Evolutionary conservation across 2,888 invertebrate species (phyloP).

Genomic region (Candidula unifasciata): DNA sequence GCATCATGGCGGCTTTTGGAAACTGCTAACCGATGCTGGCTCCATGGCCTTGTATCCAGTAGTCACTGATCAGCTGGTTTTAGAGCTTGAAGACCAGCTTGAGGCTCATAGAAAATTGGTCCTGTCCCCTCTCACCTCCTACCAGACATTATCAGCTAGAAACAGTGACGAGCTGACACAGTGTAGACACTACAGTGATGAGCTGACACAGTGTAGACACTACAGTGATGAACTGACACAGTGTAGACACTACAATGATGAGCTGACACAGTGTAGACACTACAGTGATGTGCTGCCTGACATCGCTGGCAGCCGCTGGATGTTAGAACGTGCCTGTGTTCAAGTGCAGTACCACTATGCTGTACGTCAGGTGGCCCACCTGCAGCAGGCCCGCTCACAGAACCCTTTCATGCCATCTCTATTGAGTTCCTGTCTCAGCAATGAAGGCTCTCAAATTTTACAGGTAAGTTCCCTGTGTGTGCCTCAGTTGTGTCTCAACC

Average conservation of each 20-base stretch:
- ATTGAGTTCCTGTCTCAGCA: conserved; percentile 36
- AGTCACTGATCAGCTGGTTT: not conserved
- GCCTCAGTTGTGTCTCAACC: too few relatives aligned
- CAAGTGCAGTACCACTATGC: conserved; percentile 11
- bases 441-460: conserved; percentile 33
- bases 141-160: not conserved
- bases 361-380: not conserved
- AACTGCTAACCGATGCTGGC: not conserved
- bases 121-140: not conserved
- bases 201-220: not conserved
- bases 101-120: not conserved
- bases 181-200: not conserved
- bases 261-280: not conserved
- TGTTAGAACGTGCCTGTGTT: not conserved
- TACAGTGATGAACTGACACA: not conserved
- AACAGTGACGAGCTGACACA: not conserved
- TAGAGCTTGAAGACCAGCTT: not conserved
- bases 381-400: not conserved
- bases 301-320: not conserved
- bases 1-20: not conserved
- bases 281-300: not conserved
- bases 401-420: conserved; percentile 36
- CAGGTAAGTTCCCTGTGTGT: conserved; percentile 9
- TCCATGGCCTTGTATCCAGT: conserved; percentile 1
- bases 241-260: not conserved